Base-by-base conservation (phyloP, 2,888 invertebrate genomes). In the Azorinus chamasolen region DNA sequence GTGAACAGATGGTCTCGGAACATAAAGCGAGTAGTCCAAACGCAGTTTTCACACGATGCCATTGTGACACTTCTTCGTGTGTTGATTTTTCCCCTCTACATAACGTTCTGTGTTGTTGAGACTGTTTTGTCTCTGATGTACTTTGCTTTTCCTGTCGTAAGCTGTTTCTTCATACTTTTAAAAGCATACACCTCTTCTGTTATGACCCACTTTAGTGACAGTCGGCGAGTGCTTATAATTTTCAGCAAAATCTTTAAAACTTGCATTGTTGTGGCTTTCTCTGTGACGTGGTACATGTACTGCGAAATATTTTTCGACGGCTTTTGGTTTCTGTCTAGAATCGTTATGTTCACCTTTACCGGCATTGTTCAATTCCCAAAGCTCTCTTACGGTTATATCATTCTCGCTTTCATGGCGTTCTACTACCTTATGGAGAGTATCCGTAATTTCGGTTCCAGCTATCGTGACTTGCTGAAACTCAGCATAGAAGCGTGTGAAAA, bases 291-390 rank as follows among this genome's bases (percentile, higher is more conserved):
- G 78, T 78, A 78, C 53, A 73, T 65, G 69, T 78, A 65, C 18
- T 73, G 78, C n/a, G 27, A 65, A 0, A 46, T 69, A 6, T 78
- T 78, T 46, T 78, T 78, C 32, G 78, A 69, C 41, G 69, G 65
- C 1, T 78, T 73, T 27, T 72, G 68, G 69, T 78, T 78, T 59
- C 48, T 78, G 53, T 73, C 61, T 10, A 70, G 69, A 32, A 73
- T 69, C 18, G 69, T 46, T 0, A 78, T 65, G 64, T 73, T 73
- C n/a, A 73, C 78, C 12, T 73, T 69, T 46, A 70, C 55, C 32
- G 78, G 78, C 1, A 57, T 73, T 8, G 65, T 78, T 14, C 73
- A 69, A 0, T 73, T 64, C 32, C 73, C 78, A 1, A 73, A 66
- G 37, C 16, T 73, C 1, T 79, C 78, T 0, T 79, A 73, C 20